Evolutionary conservation across 2,113 vertebrate genomes (phyloP), one percentile per base, ranked within the genome.

Genomic region (Salvator merianae): DNA sequence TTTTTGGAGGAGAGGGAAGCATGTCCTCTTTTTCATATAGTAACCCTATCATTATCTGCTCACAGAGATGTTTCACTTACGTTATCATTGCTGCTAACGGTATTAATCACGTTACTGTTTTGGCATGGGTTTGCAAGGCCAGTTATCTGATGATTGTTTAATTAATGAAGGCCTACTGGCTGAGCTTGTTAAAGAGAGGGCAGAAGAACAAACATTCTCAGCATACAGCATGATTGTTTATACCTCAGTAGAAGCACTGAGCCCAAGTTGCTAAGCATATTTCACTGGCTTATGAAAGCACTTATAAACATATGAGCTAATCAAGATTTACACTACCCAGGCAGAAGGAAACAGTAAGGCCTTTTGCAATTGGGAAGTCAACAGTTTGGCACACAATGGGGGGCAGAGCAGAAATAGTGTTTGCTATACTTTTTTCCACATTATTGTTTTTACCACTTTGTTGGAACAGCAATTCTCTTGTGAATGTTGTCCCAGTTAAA

Each of bases 131-230:
- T 65, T 66, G 24, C 47, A 77, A 75, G 69, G 65, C 86, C 87
- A 79, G 65, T 79, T 75, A 90, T 90, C 77, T 40, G 69, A 12
- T 7, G n/a, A 75, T 2, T 75, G 8, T 77, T 93, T 91, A 90
- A 81, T 90, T 89, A 85, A 88, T 90, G 91, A 93, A 91, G 89
- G 83, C 80, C 55, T 85, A 71, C 81, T 81, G 81, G 81, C 70
- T 1, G 30, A 89, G 79, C 81, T 81, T 86, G 81, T 83, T 88
- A 43, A 62, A 79, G 59, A 30, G 72, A 69, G 87, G 47, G 90
- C 84, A 93, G 88, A 91, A 87, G 76, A 32, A 0, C 34, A 0
- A 87, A 63, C 38, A 77, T 75, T 86, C 80, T 34, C 81, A 89
- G 77, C 38, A 3, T 70, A 28, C 0, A 0, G n/a, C 0, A 0